phyloP scores from a whole-genome alignment of 2,888 invertebrate species.

The Macrophya annulata region DNA sequence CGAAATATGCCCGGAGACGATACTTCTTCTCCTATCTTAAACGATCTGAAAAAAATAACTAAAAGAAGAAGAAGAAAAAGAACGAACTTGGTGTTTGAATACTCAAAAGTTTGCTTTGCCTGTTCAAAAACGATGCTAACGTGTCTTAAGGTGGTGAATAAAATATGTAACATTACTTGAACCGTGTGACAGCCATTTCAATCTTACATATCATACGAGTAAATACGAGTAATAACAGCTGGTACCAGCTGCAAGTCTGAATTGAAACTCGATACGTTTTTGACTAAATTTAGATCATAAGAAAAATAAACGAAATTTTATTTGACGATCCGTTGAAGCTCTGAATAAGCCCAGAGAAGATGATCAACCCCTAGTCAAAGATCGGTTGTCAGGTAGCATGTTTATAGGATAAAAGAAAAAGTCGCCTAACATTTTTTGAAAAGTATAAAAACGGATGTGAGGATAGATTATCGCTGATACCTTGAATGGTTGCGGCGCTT shows the following conservation, averaged over 20 bases:
- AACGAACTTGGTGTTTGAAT: background rate
- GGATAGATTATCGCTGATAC: slow-evolving; percentile 59
- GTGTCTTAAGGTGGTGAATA: background rate
- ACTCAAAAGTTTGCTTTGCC: background rate
- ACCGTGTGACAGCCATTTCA: slow-evolving; percentile 13
- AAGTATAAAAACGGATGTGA: background rate
- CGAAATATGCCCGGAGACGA: background rate
- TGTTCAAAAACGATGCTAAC: background rate
- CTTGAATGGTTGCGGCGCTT: slow-evolving; percentile 70
- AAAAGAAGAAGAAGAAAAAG: background rate
- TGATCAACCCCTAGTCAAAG: background rate
- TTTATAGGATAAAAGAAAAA: background rate
- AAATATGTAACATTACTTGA: background rate
- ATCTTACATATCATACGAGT: background rate
- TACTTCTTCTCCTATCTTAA: background rate
- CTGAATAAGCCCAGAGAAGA: background rate
- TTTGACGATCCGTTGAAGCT: background rate
- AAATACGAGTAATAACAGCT: slow-evolving; percentile 33
- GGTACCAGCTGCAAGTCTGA: slow-evolving; percentile 9
- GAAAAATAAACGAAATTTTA: background rate
- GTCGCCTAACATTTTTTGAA: background rate
- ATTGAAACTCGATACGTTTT: slow-evolving; percentile 4
- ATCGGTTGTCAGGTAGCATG: background rate
- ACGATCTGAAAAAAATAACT: background rate
- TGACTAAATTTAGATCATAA: background rate